Percentiles rank a stretch among this genome's conserved stretches.
Evolutionary conservation across 1,140 invertebrate species (phyloP).

Genomic region (Aphelenchoides fujianensis): DNA sequence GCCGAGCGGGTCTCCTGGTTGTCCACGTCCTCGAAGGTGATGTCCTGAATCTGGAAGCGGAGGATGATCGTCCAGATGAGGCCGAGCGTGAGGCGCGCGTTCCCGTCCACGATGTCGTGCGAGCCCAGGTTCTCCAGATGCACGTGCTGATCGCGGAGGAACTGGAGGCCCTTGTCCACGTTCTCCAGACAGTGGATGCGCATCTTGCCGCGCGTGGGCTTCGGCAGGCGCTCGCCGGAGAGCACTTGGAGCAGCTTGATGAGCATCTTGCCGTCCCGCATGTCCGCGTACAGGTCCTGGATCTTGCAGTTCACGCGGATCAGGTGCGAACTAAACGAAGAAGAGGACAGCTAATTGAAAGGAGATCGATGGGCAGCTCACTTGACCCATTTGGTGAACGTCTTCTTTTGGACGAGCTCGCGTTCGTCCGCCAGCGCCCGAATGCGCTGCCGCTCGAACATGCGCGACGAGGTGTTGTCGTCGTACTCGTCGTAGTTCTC

Average conservation of each 20-base stretch:
- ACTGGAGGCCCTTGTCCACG: slow-evolving; percentile 98
- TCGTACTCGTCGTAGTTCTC: slow-evolving; percentile 95
- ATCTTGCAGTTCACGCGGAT: slow-evolving; percentile 91
- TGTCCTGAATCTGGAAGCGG: slow-evolving; percentile 98
- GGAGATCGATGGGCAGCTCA: slow-evolving; percentile 61
- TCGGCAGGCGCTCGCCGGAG: slow-evolving; percentile 90
- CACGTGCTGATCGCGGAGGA: slow-evolving; percentile 96
- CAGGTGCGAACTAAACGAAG: slow-evolving; percentile 95
- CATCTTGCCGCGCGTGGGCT: slow-evolving; percentile 98
- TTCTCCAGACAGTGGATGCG: slow-evolving; percentile 99
- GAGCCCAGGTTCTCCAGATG: slow-evolving; percentile 93
- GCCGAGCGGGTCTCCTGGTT: slow-evolving; percentile 98
- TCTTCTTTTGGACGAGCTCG: slow-evolving; percentile 99
- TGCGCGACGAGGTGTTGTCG: slow-evolving; percentile 92
- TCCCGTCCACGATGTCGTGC: slow-evolving; percentile 98
- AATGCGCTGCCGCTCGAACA: slow-evolving; percentile 96
- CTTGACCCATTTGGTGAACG: slow-evolving; percentile 99
- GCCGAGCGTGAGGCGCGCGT: slow-evolving; percentile 98
- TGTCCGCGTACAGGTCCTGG: slow-evolving; percentile 89
- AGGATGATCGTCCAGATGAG: slow-evolving; percentile 99
- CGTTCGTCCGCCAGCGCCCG: slow-evolving; percentile 95
- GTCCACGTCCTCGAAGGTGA: too few species aligned
- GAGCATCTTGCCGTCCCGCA: slow-evolving; percentile 95
- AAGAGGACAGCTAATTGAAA: neutral
- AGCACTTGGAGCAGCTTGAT: slow-evolving; percentile 96